A percentile compares a stretch with the other conserved stretches of the same genome.
These are phyloP conservation scores for Carassius gibelio DNA, from an alignment of 2,113 vertebrate species.

Conservation along the genomic window DNA sequence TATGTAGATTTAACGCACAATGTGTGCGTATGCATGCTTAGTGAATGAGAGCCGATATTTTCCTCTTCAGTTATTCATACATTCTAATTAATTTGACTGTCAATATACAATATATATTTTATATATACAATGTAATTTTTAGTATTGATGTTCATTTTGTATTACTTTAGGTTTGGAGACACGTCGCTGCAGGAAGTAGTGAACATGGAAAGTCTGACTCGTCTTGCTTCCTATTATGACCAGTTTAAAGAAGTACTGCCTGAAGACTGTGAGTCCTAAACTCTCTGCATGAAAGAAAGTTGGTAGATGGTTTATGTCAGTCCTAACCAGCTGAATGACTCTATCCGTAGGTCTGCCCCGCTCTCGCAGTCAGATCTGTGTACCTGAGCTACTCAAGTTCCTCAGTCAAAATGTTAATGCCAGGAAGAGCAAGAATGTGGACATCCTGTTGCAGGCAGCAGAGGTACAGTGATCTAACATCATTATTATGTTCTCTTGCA, in stretches of 20 bases:
- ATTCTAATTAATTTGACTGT: neutral
- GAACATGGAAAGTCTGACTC: slow-evolving; percentile 90
- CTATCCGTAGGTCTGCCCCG: slow-evolving; percentile 86
- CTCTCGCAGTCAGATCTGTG: slow-evolving; percentile 88
- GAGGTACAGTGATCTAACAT: slow-evolving; percentile 78
- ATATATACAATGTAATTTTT: neutral
- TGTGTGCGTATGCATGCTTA: neutral
- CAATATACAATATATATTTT: neutral
- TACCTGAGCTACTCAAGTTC: slow-evolving; percentile 90
- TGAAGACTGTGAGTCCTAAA: slow-evolving; percentile 90
- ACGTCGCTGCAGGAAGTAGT: slow-evolving; percentile 95
- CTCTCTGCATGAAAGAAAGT: neutral
- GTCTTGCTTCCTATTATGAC: slow-evolving; percentile 94
- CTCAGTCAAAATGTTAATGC: slow-evolving; percentile 90
- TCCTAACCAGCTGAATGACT: neutral
- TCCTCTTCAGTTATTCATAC: neutral
- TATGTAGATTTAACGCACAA: neutral
- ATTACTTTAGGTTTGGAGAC: slow-evolving; percentile 85
- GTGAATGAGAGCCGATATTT: neutral
- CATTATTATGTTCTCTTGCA: neutral
- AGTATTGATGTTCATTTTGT: neutral
- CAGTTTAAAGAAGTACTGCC: slow-evolving; percentile 98
- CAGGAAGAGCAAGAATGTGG: slow-evolving; percentile 96
- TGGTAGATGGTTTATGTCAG: neutral
- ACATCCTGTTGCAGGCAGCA: slow-evolving; percentile 98